Evolutionary conservation across 2,113 vertebrate genomes (phyloP).

Genomic region (Philantomba maxwellii): DNA sequence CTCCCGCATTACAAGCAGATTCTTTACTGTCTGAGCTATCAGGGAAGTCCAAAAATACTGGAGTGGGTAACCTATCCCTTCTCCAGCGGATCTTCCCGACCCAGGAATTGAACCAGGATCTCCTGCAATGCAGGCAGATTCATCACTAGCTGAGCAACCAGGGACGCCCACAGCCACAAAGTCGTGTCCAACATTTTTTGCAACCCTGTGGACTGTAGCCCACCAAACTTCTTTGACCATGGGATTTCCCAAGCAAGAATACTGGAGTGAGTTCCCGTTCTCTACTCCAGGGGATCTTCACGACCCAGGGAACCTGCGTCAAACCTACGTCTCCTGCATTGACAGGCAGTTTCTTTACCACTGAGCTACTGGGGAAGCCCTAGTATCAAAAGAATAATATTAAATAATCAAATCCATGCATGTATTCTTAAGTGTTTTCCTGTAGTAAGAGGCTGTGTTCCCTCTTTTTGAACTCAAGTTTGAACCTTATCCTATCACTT

Average conservation of each 20-base stretch:
- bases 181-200: neutral
- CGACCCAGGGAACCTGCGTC: neutral
- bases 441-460: neutral
- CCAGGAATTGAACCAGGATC: neutral
- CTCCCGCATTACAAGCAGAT: neutral
- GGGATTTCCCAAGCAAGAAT: neutral
- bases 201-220: neutral
- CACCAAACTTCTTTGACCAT: neutral
- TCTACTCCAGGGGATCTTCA: neutral
- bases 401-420: neutral
- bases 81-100: neutral
- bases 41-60: neutral
- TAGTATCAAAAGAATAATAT: neutral
- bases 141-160: neutral
- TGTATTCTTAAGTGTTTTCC: neutral
- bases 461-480: neutral
- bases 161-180: neutral
- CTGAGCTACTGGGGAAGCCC: neutral
- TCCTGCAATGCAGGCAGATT: neutral
- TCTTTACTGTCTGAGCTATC: neutral
- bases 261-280: neutral
- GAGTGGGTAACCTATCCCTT: neutral
- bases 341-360: neutral
- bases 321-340: neutral
- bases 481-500: neutral